A percentile compares a stretch with the other conserved stretches of the same genome.
These are phyloP conservation scores for Tenthredo scrophulariae DNA, from an alignment of 2,888 invertebrate species.

Conservation along the genomic window DNA sequence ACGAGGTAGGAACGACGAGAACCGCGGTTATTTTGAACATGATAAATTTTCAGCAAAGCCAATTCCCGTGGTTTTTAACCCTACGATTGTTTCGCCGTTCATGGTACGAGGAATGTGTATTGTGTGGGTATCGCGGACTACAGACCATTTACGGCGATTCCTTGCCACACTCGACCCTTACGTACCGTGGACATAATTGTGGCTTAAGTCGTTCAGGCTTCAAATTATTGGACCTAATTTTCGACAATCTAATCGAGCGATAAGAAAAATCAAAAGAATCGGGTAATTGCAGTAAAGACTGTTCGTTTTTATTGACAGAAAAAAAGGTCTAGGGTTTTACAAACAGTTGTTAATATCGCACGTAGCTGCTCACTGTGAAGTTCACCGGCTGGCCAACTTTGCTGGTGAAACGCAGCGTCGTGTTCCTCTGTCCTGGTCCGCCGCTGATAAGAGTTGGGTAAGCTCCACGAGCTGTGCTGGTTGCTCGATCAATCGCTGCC, in stretches of 20 bases:
- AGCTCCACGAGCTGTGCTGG: not conserved
- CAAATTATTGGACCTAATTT: not conserved
- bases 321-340: no score
- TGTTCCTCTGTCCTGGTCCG: slow-evolving; percentile 33
- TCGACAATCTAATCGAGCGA: not conserved
- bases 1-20: not conserved
- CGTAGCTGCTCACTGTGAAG: slow-evolving; percentile 6
- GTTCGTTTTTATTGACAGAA: not conserved
- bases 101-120: slow-evolving; percentile 43
- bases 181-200: not conserved
- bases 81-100: slow-evolving; percentile 30
- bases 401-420: slow-evolving; percentile 37
- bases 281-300: not conserved
- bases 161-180: not conserved
- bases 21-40: not conserved
- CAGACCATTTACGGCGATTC: slow-evolving; percentile 29
- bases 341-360: not conserved
- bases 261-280: not conserved
- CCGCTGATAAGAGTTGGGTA: slow-evolving; percentile 29
- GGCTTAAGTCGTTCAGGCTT: not conserved
- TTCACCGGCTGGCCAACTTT: slow-evolving; percentile 27
- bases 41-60: not conserved
- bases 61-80: not conserved
- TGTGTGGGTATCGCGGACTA: slow-evolving; percentile 25
- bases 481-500: not conserved